Base-by-base conservation (phyloP, 1,140 invertebrate species). In the Anastrepha ludens region DNA sequence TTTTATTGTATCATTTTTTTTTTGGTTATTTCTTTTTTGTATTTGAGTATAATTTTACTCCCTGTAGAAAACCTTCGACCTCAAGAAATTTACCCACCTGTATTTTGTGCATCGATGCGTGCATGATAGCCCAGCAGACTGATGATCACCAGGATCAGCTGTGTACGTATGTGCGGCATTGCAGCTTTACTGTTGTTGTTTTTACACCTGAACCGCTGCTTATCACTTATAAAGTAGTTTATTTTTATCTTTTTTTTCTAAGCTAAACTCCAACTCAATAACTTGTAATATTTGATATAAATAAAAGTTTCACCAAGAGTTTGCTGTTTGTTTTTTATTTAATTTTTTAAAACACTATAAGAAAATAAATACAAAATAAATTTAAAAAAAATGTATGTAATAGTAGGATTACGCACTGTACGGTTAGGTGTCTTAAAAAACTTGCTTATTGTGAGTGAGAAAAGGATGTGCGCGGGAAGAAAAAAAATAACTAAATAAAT, bases 51-150 rank as follows among this genome's bases (percentile, higher is more conserved):
- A 0, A 55, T 55, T 55, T 55, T 55, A 6, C 50, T 55, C 50
- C 50, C 6, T 11, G 29, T 0, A 29, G 29, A 1, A 29, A 29
- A 1, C 29, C 29, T 29, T 29, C 29, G 29, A 29, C 67, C 67
- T 74, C 0, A 8, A 50, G 0, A 1, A 0, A 85, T 85, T 58
- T 29, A 88, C 88, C 87, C 87, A 88, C 88, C 88, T 87, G 85
- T 88, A 87, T 88, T 88, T 87, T 88, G 88, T 78, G 88, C 88
- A 88, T 88, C 88, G 62, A 88, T 88, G 78, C 88, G 88, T 78
- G 88, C 88, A 65, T 88, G 67, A 78, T 87, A 88, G 15, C 88
- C 88, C 64, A 88, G 70, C 7, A 88, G 81, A 64, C 88, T 88
- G 60, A 88, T 88, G 81, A 88, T 88, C 44, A 88, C 74, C 20